Conservation (phyloP, 2,797 vertebrate genomes). For the Sebastolobus altivelis region DNA sequence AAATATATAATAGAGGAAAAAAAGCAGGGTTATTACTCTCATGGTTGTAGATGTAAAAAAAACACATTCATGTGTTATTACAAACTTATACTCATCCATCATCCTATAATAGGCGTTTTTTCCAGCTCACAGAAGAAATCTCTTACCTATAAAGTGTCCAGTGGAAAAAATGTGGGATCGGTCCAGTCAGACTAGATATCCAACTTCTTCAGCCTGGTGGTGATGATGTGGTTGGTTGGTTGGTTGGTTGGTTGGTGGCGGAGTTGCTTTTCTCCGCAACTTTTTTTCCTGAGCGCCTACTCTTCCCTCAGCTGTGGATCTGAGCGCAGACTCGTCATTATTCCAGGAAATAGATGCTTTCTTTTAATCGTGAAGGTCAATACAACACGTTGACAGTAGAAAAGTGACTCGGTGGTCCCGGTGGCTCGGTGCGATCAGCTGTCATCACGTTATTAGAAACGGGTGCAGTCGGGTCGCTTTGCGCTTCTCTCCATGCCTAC, state of each 20-base stretch:
- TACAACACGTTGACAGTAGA: neutral
- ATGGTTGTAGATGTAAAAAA: neutral
- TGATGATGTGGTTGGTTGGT: constrained; percentile 48
- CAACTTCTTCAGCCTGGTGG: constrained; percentile 50
- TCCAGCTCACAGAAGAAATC: neutral
- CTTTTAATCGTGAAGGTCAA: neutral
- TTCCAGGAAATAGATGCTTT: neutral
- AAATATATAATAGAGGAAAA: neutral
- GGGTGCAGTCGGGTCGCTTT: constrained; percentile 31
- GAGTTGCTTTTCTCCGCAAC: constrained; percentile 40
- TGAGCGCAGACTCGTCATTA: neutral
- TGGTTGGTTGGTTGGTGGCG: constrained; percentile 25
- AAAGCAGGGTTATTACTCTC: neutral
- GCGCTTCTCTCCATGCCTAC: constrained; percentile 77
- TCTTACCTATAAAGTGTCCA: constrained; percentile 55
- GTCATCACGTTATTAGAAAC: constrained; percentile 71
- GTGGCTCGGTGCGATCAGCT: constrained; percentile 73
- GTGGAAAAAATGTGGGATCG: neutral
- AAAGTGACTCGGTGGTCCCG: constrained; percentile 31
- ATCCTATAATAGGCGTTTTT: neutral
- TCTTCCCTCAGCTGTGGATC: neutral
- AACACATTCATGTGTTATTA: neutral
- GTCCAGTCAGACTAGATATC: constrained; percentile 51
- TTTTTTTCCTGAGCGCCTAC: constrained; percentile 18
- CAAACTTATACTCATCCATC: neutral